Evolutionary conservation across 2,888 invertebrate genomes (phyloP).

Genomic region (Drosophila cognata): DNA sequence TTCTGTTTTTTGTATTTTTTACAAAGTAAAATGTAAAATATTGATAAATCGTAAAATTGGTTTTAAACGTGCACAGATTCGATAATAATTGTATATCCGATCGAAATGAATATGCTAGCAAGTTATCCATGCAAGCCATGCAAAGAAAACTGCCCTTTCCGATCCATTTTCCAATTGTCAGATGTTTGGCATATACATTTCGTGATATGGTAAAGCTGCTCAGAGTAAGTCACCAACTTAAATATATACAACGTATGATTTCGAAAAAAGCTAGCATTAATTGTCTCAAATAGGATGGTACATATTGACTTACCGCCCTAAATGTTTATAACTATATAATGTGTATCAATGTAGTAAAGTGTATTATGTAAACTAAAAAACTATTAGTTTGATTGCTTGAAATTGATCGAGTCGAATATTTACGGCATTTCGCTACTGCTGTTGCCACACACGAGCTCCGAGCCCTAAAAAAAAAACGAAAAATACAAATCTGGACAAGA

Average conservation of each 20-base stretch:
- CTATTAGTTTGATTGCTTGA: conserved; percentile 45
- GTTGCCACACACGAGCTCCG: conserved; percentile 62
- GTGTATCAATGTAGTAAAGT: conserved; percentile 7
- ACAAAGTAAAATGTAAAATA: background rate
- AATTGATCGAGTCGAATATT: conserved; percentile 56
- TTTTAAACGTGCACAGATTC: background rate
- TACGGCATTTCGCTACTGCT: conserved; percentile 40
- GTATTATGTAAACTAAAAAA: conserved; percentile 37
- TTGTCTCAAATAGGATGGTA: background rate
- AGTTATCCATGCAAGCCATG: background rate
- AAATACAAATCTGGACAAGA: conserved; percentile 40
- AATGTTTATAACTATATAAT: conserved; percentile 19
- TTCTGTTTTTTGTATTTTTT: background rate
- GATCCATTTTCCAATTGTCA: background rate
- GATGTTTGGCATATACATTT: too few relatives aligned
- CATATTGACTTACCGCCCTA: background rate
- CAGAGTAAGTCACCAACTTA: background rate
- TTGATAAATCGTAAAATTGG: background rate
- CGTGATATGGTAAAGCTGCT: background rate
- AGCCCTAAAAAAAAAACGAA: conserved; percentile 7
- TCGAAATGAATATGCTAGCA: background rate
- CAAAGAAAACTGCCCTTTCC: background rate
- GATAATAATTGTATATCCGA: background rate
- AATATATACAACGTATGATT: background rate
- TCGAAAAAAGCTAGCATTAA: background rate